phyloP scores from a whole-genome alignment of 2,797 vertebrate genomes.

The Semaprochilodus insignis region DNA sequence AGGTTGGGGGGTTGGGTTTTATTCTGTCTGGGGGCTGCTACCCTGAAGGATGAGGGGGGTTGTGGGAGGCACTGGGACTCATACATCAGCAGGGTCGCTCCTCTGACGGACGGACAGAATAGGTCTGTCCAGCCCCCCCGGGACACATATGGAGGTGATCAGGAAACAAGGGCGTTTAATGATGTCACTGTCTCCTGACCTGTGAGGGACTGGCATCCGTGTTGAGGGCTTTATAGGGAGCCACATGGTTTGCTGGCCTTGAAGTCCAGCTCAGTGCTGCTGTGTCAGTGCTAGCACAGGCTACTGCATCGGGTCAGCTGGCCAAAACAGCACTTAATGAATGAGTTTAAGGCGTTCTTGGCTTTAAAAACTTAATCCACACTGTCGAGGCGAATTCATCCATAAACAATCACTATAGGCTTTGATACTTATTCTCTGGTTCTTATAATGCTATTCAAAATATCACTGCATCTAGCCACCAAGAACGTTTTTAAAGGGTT shows the following conservation, averaged over 20 bases:
- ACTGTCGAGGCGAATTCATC: neutral
- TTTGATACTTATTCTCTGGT: too few relatives aligned
- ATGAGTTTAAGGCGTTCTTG: neutral
- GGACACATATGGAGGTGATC: slow-evolving; percentile 72
- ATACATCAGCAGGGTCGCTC: slow-evolving; percentile 15
- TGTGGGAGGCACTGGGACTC: slow-evolving; percentile 25
- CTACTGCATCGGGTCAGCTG: slow-evolving; percentile 25
- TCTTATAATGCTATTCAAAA: neutral
- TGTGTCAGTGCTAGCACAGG: neutral
- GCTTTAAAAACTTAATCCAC: neutral
- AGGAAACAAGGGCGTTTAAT: slow-evolving; percentile 70
- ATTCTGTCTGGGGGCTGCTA: slow-evolving; percentile 19
- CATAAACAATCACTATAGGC: neutral
- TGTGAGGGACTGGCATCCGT: slow-evolving; percentile 61
- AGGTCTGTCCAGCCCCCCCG: slow-evolving; percentile 31
- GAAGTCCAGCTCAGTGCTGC: slow-evolving; percentile 7
- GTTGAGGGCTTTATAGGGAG: slow-evolving; percentile 66
- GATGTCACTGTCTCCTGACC: slow-evolving; percentile 75
- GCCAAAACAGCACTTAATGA: neutral
- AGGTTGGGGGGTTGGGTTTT: slow-evolving; percentile 37
- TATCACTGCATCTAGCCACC: neutral
- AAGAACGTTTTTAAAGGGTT: slow-evolving; percentile 7
- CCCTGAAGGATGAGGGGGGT: slow-evolving; percentile 27
- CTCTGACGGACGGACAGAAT: slow-evolving; percentile 27
- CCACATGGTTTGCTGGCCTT: slow-evolving; percentile 57